Conservation (phyloP, 2,797 vertebrate genomes). For the Delichon dasypus region DNA sequence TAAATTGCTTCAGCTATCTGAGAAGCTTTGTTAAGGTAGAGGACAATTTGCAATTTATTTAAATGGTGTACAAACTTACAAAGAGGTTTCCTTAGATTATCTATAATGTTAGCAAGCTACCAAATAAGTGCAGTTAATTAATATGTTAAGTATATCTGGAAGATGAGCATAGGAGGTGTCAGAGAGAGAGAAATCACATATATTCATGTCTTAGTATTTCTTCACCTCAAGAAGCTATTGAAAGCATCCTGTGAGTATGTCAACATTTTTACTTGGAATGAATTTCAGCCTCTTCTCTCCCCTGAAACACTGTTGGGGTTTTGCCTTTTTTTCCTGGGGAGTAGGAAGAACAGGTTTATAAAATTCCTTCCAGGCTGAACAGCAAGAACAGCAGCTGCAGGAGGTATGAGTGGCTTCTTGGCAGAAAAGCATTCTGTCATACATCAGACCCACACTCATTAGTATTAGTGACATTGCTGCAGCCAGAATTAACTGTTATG, state of each 20-base stretch:
- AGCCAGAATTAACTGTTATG: neutral
- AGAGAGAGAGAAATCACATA: neutral
- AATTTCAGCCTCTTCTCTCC: neutral
- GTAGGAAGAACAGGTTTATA: neutral
- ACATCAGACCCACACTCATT: neutral
- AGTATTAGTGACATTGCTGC: conserved; percentile 2
- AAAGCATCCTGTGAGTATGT: neutral
- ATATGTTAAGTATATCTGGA: neutral
- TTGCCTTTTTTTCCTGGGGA: neutral
- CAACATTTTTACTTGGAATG: neutral
- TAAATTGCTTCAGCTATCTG: neutral
- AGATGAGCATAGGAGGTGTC: neutral
- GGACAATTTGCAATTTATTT: neutral
- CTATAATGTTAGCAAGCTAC: neutral
- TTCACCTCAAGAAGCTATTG: neutral
- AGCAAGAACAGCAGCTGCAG: conserved; percentile 39
- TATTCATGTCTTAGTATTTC: neutral
- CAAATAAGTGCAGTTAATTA: neutral
- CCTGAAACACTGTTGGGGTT: neutral
- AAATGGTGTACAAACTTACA: neutral
- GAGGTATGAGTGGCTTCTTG: conserved; percentile 12
- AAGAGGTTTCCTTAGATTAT: neutral
- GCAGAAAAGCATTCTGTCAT: conserved; percentile 31
- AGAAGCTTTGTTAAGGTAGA: neutral
- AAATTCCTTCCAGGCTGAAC: neutral